Conservation (phyloP, 2,113 vertebrate species). For the Phoenicopterus ruber region DNA sequence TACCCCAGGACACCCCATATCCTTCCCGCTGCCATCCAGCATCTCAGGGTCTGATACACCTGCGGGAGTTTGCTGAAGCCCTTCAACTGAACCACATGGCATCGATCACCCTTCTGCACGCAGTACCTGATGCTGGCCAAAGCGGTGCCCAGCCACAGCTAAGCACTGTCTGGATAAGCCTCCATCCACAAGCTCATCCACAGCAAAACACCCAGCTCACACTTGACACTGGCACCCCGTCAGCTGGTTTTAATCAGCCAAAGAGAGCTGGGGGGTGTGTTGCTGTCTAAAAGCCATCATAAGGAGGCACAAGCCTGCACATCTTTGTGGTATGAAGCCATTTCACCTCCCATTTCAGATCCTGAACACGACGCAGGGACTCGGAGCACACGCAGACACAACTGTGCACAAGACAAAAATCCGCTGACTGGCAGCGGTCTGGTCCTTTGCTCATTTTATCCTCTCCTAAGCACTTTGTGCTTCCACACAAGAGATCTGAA, state of each 20-base stretch:
- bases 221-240: neutral
- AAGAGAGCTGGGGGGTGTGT: neutral
- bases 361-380: neutral
- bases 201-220: neutral
- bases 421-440: neutral
- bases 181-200: neutral
- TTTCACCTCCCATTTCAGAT: neutral
- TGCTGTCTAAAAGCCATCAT: neutral
- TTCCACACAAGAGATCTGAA: neutral
- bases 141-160: neutral
- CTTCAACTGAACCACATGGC: neutral
- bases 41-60: neutral
- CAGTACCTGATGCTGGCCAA: neutral
- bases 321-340: neutral
- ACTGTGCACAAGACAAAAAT: neutral
- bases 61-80: neutral
- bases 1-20: neutral
- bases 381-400: neutral
- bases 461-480: conserved; percentile 4
- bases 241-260: neutral
- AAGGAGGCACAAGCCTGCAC: neutral
- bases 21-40: neutral
- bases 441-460: neutral
- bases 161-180: neutral
- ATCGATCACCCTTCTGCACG: neutral